These are phyloP conservation scores for Paramacrobiotus metropolitanus DNA, from an alignment of 1,140 invertebrate species.

Conservation along the genomic window DNA sequence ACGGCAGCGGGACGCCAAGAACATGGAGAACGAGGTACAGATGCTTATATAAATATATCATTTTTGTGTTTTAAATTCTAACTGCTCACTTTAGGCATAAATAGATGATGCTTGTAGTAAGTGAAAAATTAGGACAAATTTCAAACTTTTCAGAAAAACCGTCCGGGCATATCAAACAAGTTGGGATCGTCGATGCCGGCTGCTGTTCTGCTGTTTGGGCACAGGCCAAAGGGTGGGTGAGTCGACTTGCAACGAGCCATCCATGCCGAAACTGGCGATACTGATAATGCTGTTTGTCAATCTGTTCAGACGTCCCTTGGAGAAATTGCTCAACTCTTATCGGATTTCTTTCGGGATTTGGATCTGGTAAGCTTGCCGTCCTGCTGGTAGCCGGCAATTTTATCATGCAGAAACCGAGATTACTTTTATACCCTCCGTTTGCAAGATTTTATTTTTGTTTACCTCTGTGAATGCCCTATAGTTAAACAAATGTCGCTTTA, in stretches of 20 bases:
- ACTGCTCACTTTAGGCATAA: too few species aligned
- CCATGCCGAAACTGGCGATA: too few species aligned
- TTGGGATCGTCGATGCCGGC: constrained; percentile 59
- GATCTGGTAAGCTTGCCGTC: constrained; percentile 43
- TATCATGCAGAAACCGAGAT: too few species aligned
- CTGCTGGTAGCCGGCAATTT: too few species aligned
- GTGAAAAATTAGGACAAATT: background rate
- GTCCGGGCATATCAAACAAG: constrained; percentile 66
- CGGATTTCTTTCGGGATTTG: constrained; percentile 66
- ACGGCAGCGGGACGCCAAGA: background rate
- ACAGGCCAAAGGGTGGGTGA: constrained; percentile 15
- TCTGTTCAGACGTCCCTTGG: background rate
- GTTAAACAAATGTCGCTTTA: too few species aligned
- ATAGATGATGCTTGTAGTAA: background rate
- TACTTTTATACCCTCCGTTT: background rate
- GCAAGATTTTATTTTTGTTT: background rate
- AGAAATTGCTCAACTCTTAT: constrained; percentile 58
- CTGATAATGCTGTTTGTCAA: background rate
- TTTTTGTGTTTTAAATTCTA: too few species aligned
- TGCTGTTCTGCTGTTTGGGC: constrained; percentile 64
- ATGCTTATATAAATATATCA: too few species aligned
- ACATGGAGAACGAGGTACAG: background rate
- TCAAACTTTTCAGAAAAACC: constrained; percentile 40
- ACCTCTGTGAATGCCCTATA: background rate
- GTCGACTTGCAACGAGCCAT: too few species aligned